phyloP scores from a whole-genome alignment of 2,113 vertebrate genomes.

The Sturnus vulgaris region DNA sequence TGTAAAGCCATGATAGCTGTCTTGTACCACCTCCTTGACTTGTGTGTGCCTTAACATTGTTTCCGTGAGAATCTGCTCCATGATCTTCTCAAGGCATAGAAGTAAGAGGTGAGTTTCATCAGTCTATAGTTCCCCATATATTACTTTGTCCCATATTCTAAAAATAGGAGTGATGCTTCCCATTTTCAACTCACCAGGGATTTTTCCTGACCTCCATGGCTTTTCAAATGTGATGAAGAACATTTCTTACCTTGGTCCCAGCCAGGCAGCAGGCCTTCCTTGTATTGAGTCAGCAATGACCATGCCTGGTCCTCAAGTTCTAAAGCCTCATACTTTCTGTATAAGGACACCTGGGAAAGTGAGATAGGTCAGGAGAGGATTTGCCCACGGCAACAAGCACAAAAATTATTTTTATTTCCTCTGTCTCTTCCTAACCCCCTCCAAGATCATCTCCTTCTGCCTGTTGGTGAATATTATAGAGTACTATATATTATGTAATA shows the following conservation, averaged over 20 bases:
- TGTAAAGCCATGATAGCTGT: background rate
- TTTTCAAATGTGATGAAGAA: background rate
- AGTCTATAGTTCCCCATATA: accelerated
- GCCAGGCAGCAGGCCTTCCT: background rate
- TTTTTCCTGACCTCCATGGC: background rate
- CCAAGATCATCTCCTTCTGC: background rate
- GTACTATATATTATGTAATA: background rate
- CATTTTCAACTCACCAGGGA: background rate
- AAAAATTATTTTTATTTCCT: background rate
- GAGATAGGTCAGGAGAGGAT: background rate
- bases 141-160: background rate
- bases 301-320: background rate
- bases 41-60: background rate
- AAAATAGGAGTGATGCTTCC: background rate
- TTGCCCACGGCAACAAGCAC: background rate
- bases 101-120: background rate
- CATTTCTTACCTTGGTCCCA: background rate
- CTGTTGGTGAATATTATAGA: background rate
- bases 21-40: background rate
- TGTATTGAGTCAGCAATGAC: background rate
- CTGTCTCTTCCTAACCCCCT: accelerated
- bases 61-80: accelerated
- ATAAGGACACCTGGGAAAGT: background rate
- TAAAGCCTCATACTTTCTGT: background rate
- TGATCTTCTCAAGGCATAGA: background rate